Evolutionary conservation across 2,888 invertebrate genomes (phyloP).

Genomic region (Augiades crinisus): DNA sequence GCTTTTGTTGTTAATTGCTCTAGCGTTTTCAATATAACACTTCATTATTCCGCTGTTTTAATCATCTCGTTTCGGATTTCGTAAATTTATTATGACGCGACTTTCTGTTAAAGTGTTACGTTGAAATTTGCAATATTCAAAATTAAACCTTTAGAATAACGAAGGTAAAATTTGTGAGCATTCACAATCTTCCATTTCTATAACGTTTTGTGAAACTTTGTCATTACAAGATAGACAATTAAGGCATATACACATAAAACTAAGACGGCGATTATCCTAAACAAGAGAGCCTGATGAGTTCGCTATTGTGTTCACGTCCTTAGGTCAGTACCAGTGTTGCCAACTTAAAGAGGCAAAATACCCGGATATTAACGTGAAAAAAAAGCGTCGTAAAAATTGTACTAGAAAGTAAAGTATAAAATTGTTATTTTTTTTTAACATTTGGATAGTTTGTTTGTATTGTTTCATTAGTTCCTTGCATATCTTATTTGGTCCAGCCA

Average conservation of each 20-base stretch:
- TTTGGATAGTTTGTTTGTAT: no score
- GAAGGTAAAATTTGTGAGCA: neutral
- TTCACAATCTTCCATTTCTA: neutral
- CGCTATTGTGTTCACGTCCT: slow-evolving; percentile 58
- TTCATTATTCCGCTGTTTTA: slow-evolving; percentile 9
- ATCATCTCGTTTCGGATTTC: slow-evolving; percentile 7
- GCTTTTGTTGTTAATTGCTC: slow-evolving; percentile 23
- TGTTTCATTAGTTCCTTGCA: no score
- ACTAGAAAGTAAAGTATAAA: no score
- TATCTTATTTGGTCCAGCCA: no score
- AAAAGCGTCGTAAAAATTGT: no score
- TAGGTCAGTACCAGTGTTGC: slow-evolving; percentile 48
- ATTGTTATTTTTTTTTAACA: no score
- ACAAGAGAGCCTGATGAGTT: slow-evolving; percentile 73
- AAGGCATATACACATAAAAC: slow-evolving; percentile 46
- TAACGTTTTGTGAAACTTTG: slow-evolving; percentile 1
- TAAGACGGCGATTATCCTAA: slow-evolving; percentile 54
- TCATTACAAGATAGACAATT: slow-evolving; percentile 44
- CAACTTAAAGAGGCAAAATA: neutral
- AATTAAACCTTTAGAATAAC: slow-evolving; percentile 4
- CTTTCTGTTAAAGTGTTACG: neutral
- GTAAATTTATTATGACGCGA: slow-evolving; percentile 1
- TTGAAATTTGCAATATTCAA: neutral
- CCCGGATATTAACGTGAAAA: neutral
- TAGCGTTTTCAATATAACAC: slow-evolving; percentile 14